Evolutionary conservation across 2,888 invertebrate genomes (phyloP).

Genomic region (Calliopum simillimum): DNA sequence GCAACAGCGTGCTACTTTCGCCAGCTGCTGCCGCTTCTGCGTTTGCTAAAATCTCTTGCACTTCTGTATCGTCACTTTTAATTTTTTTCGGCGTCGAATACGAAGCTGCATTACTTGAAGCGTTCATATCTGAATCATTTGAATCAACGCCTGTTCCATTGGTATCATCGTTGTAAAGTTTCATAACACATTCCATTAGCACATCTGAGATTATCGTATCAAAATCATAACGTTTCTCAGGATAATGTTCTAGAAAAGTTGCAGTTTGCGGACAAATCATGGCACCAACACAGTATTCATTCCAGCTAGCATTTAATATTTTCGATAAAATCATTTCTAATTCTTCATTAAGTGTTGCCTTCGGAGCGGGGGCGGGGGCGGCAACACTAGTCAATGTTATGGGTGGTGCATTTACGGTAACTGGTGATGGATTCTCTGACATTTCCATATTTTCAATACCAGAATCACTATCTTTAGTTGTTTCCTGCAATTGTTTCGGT

Average conservation of each 20-base stretch:
- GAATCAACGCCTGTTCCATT: conserved; percentile 42
- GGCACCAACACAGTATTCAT: conserved; percentile 71
- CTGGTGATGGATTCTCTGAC: conserved; percentile 50
- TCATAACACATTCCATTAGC: conserved; percentile 65
- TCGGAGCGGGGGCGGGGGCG: conserved; percentile 25
- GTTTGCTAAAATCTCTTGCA: conserved; percentile 64
- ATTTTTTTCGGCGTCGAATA: conserved; percentile 68
- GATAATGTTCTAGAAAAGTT: conserved; percentile 70
- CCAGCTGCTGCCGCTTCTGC: conserved; percentile 47
- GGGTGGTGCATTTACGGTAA: conserved; percentile 8
- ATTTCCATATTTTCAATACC: conserved; percentile 80
- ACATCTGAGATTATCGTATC: conserved; percentile 74
- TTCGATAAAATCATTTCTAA: conserved; percentile 73
- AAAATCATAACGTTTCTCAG: conserved; percentile 64
- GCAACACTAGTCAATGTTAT: conserved; percentile 50
- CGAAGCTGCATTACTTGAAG: conserved; percentile 26
- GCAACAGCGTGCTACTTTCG: not conserved
- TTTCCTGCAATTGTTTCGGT: conserved; percentile 63
- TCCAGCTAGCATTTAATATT: conserved; percentile 80
- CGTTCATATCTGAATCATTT: not conserved
- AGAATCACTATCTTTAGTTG: conserved; percentile 58
- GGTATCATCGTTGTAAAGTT: conserved; percentile 65
- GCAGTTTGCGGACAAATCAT: conserved; percentile 73
- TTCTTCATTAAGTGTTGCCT: conserved; percentile 63
- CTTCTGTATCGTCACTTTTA: conserved; percentile 67